Conservation (phyloP, 1,140 invertebrate genomes). For the Bombus superbus region DNA sequence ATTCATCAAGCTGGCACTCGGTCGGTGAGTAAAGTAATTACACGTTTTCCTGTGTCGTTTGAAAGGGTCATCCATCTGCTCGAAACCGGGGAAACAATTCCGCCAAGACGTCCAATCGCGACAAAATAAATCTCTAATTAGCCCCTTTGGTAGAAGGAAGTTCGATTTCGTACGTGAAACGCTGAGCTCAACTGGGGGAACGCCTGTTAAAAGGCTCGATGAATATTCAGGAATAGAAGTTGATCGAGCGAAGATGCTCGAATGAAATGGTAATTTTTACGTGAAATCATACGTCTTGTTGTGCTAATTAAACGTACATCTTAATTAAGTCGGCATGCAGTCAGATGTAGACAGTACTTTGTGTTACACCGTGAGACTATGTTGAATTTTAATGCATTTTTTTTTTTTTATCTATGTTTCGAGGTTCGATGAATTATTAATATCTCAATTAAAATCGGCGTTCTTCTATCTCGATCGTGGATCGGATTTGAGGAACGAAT, state of each 20-base stretch:
- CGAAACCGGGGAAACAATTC: slow-evolving; percentile 49
- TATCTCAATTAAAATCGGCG: slow-evolving; percentile 38
- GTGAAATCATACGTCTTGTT: neutral
- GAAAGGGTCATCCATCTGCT: slow-evolving; percentile 61
- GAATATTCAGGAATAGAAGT: slow-evolving; percentile 39
- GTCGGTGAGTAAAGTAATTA: slow-evolving; percentile 64
- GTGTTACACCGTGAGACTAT: neutral
- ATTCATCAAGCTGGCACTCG: slow-evolving; percentile 69
- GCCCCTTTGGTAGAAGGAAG: neutral
- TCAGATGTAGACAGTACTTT: neutral
- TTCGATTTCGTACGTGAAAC: too few relatives aligned
- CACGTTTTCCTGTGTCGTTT: slow-evolving; percentile 69
- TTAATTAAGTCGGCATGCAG: neutral
- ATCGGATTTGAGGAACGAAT: neutral
- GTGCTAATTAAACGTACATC: neutral
- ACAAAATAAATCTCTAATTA: slow-evolving; percentile 53
- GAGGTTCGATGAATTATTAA: slow-evolving; percentile 28
- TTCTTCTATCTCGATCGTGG: neutral
- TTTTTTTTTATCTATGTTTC: neutral
- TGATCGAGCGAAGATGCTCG: neutral
- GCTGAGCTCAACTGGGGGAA: too few relatives aligned
- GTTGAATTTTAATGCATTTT: neutral
- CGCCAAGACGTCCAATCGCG: slow-evolving; percentile 15
- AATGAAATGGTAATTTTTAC: slow-evolving; percentile 1
- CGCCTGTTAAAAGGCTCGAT: neutral